Conservation (phyloP, 2,797 vertebrate genomes). For the Brotula barbata region DNA sequence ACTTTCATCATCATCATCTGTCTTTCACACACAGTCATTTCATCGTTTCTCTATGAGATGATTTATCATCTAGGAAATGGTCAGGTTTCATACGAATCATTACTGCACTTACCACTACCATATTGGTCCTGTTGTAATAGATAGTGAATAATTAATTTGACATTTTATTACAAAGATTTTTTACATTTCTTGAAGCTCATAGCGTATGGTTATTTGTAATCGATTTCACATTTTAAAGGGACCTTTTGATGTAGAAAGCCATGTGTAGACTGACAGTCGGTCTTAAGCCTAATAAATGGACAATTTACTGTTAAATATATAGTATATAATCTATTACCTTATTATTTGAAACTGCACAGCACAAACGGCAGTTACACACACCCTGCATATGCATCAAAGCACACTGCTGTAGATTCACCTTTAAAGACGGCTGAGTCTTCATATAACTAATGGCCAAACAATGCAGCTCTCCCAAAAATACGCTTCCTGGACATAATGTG, state of each 20-base stretch:
- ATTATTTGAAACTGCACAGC: conserved; percentile 13
- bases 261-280: too few species aligned
- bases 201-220: too few species aligned
- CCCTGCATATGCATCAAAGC: neutral
- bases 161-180: neutral
- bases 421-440: conserved; percentile 18
- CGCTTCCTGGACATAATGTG: conserved; percentile 44
- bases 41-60: conserved; percentile 45
- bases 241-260: neutral
- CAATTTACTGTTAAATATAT: too few species aligned
- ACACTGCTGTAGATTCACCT: neutral
- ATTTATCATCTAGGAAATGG: conserved; percentile 33
- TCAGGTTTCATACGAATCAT: conserved; percentile 51
- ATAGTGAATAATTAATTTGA: neutral
- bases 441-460: conserved; percentile 35
- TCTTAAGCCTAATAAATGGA: too few species aligned
- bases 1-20: neutral
- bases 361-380: too few species aligned
- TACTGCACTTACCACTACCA: conserved; percentile 34
- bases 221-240: neutral
- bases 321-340: too few species aligned
- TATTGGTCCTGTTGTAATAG: conserved; percentile 11
- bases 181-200: neutral
- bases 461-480: conserved; percentile 33
- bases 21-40: conserved; percentile 31